Conservation (phyloP, 1,140 invertebrate genomes). For the Venturia canescens region DNA sequence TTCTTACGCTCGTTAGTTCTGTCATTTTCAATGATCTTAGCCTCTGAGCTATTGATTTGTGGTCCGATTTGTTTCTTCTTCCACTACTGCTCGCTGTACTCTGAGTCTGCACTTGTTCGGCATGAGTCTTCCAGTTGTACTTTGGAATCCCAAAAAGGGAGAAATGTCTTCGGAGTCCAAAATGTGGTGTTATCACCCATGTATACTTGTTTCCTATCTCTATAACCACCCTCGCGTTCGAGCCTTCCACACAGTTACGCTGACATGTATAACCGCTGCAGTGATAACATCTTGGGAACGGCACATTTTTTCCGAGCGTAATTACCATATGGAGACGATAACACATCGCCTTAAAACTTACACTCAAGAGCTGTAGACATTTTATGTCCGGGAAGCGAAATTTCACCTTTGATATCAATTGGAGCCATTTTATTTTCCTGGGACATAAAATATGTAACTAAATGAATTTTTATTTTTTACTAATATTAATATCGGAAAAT, state of each 20-base stretch:
- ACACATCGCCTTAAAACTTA: constrained; percentile 76
- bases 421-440: constrained; percentile 76
- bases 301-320: constrained; percentile 68
- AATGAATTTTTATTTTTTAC: not conserved
- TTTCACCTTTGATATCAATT: constrained; percentile 72
- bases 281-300: constrained; percentile 73
- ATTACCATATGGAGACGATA: constrained; percentile 74
- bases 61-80: constrained; percentile 65
- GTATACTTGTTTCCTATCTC: constrained; percentile 78
- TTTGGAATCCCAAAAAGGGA: constrained; percentile 76
- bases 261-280: constrained; percentile 76
- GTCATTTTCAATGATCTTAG: constrained; percentile 69
- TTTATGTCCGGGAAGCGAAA: constrained; percentile 75
- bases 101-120: constrained; percentile 62
- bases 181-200: constrained; percentile 74
- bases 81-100: constrained; percentile 62
- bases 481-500: constrained; percentile 28
- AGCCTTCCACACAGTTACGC: constrained; percentile 73
- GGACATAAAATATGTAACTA: constrained; percentile 49
- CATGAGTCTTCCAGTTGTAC: constrained; percentile 68
- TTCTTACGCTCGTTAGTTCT: constrained; percentile 67
- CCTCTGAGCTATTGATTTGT: constrained; percentile 69
- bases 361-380: constrained; percentile 71
- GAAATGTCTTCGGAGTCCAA: constrained; percentile 71
- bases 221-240: constrained; percentile 74